Evolutionary conservation across 2,797 vertebrate genomes (phyloP).

Genomic region (Bucorvus abyssinicus): DNA sequence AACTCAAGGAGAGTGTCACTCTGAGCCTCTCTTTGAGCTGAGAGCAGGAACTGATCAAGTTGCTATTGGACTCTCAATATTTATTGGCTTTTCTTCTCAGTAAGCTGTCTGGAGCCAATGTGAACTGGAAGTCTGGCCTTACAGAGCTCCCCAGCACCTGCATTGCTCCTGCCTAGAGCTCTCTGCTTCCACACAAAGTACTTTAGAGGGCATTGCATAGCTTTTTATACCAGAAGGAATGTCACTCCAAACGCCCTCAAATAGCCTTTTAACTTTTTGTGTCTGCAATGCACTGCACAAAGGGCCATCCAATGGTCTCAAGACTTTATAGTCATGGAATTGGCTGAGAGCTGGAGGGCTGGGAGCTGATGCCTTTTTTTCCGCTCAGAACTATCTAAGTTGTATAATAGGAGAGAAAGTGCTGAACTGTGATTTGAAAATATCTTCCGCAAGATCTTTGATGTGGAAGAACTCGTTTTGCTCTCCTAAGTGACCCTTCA

Average conservation of each 20-base stretch:
- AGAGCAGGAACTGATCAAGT: neutral
- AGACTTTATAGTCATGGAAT: neutral
- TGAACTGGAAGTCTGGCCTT: neutral
- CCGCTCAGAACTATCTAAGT: neutral
- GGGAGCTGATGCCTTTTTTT: neutral
- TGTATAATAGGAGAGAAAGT: neutral
- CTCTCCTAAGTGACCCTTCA: neutral
- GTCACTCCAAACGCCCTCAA: neutral
- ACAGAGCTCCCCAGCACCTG: neutral
- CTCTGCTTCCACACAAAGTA: neutral
- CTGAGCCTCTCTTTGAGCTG: neutral
- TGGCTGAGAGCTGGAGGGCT: neutral
- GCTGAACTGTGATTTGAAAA: conserved; percentile 7
- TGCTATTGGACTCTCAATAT: neutral
- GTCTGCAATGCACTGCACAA: neutral
- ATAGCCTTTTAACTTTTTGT: neutral
- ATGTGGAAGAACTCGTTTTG: neutral
- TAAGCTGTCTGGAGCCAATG: neutral
- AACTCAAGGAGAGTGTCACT: neutral
- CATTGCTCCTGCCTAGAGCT: neutral
- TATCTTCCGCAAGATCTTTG: neutral
- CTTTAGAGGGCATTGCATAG: neutral
- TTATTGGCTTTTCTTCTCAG: neutral
- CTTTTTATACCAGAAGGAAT: neutral
- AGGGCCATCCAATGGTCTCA: neutral